Evolutionary conservation across 2,113 vertebrate genomes (phyloP).

Genomic region (Lagopus muta): DNA sequence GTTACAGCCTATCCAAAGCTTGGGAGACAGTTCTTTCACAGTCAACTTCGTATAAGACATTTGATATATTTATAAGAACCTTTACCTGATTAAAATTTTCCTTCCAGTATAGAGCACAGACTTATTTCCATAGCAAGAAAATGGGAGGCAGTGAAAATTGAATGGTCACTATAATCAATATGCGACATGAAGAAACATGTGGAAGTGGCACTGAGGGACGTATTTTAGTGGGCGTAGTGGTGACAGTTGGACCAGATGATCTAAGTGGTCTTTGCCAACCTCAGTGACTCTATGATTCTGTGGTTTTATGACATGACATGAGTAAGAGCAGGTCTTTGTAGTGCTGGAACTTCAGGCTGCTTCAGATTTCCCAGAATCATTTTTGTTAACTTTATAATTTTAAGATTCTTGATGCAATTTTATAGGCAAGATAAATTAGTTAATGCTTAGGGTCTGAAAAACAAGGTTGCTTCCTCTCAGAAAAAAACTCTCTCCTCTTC

Average conservation of each 20-base stretch:
- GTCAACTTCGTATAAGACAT: background rate
- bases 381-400: background rate
- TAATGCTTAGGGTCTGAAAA: background rate
- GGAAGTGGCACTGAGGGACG: no score
- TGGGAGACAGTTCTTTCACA: background rate
- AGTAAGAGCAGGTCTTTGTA: background rate
- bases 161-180: background rate
- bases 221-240: no score
- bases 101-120: background rate
- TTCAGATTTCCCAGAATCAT: background rate
- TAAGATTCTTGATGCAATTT: background rate
- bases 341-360: background rate
- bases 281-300: no score
- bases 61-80: background rate
- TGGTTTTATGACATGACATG: background rate
- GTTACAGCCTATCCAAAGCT: background rate
- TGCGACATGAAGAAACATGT: background rate
- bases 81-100: background rate
- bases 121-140: background rate
- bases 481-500: background rate
- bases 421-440: background rate
- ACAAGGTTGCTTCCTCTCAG: background rate
- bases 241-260: no score
- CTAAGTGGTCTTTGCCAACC: no score
- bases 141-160: background rate